Evolutionary conservation across 2,888 invertebrate species (phyloP).

Genomic region (Cephus rjabovi): DNA sequence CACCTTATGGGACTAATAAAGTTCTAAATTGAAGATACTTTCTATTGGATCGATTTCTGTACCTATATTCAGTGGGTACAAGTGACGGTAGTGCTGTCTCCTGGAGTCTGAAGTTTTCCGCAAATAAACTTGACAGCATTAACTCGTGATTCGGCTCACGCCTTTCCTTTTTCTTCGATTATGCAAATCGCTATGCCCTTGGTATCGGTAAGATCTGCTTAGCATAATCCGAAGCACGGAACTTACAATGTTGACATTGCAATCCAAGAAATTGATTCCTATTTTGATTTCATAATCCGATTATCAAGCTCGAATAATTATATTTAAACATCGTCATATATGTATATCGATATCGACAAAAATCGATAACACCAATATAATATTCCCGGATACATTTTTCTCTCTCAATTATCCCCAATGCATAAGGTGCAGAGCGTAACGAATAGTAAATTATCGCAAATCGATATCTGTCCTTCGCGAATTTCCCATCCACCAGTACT

Average conservation of each 20-base stretch:
- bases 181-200: not conserved
- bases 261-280: not conserved
- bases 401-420: not conserved
- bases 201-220: not conserved
- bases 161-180: not conserved
- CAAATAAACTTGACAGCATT: not conserved
- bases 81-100: not conserved
- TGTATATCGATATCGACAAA: not conserved
- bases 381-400: not conserved
- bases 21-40: not conserved
- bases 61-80: not conserved
- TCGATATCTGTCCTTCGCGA: not conserved
- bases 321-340: not conserved
- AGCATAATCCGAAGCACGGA: not conserved
- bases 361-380: not conserved
- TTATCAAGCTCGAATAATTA: not conserved
- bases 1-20: not conserved
- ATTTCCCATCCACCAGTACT: not conserved
- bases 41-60: too few relatives aligned
- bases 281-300: not conserved
- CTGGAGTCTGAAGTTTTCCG: not conserved
- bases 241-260: not conserved
- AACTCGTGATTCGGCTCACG: not conserved
- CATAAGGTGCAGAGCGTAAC: not conserved
- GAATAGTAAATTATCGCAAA: not conserved